Conservation (phyloP, 2,888 invertebrate species). For the Crossocerus cetratus region DNA sequence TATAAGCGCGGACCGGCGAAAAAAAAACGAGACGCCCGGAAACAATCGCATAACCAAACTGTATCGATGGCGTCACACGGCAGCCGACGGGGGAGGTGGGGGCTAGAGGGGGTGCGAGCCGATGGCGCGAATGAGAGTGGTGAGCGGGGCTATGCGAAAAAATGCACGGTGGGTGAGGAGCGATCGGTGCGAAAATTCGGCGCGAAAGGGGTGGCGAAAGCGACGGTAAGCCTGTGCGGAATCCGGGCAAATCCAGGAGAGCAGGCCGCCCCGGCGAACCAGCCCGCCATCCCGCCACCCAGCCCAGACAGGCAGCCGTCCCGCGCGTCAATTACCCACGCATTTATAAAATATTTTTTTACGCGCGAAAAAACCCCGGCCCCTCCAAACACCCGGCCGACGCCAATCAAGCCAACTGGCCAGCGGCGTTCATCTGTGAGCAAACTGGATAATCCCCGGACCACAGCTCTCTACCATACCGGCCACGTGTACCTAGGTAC, state of each 20-base stretch:
- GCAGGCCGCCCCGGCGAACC: constrained; percentile 24
- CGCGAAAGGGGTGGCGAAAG: constrained; percentile 38
- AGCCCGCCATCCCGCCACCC: not conserved
- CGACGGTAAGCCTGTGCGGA: constrained; percentile 45
- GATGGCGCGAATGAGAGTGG: not conserved
- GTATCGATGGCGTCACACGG: not conserved
- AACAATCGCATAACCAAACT: not conserved
- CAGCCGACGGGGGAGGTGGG: not conserved
- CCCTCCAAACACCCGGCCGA: constrained; percentile 30
- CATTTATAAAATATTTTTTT: constrained; percentile 64
- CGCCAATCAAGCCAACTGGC: constrained; percentile 56
- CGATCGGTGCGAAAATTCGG: constrained; percentile 33
- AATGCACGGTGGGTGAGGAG: constrained; percentile 7
- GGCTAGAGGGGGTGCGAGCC: not conserved
- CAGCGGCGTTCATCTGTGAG: constrained; percentile 53
- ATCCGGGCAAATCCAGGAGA: not conserved
- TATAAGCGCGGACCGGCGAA: not conserved
- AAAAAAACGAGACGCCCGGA: constrained; percentile 1
- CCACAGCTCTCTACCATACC: constrained; percentile 33
- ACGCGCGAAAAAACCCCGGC: constrained; percentile 33
- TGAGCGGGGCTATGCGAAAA: not conserved
- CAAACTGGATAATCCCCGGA: constrained; percentile 56
- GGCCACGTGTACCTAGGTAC: not conserved
- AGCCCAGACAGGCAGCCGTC: not conserved
- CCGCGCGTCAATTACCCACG: constrained; percentile 60